Percentiles rank a stretch among this genome's conserved stretches.
Evolutionary conservation across 2,888 invertebrate species (phyloP).

Genomic region (Keiferia lycopersicella): DNA sequence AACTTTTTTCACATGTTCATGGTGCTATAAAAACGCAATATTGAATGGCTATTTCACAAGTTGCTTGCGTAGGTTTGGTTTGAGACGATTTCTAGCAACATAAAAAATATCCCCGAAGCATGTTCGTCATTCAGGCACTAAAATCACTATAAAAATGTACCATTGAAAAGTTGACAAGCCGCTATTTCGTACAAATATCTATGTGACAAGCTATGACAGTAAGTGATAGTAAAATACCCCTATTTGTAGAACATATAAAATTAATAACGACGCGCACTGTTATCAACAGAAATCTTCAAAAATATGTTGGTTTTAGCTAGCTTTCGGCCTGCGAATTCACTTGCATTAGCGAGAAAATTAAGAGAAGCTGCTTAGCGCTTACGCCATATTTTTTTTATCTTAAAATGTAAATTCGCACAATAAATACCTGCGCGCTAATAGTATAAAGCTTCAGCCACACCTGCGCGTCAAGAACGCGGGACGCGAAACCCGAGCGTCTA

Average conservation of each 20-base stretch:
- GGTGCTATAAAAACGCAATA: not conserved
- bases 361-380: no score
- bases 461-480: no score
- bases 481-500: no score
- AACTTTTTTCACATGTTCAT: no score
- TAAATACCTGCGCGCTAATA: no score
- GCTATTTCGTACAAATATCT: slow-evolving; percentile 19
- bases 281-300: not conserved
- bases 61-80: not conserved
- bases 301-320: not conserved
- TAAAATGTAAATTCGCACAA: no score
- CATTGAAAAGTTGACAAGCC: slow-evolving; percentile 3
- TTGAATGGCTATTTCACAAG: not conserved
- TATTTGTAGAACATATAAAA: slow-evolving; percentile 11
- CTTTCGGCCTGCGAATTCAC: not conserved
- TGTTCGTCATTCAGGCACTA: slow-evolving; percentile 9
- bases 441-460: no score
- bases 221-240: not conserved
- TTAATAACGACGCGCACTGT: slow-evolving; percentile 1
- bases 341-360: not conserved
- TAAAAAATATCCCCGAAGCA: not conserved
- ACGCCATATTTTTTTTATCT: no score
- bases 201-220: not conserved
- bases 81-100: not conserved
- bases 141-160: slow-evolving; percentile 3